A percentile compares a stretch with the other conserved stretches of the same genome.
Conservation (phyloP, 1,140 invertebrate species). For the Alviniconcha marisindica region DNA sequence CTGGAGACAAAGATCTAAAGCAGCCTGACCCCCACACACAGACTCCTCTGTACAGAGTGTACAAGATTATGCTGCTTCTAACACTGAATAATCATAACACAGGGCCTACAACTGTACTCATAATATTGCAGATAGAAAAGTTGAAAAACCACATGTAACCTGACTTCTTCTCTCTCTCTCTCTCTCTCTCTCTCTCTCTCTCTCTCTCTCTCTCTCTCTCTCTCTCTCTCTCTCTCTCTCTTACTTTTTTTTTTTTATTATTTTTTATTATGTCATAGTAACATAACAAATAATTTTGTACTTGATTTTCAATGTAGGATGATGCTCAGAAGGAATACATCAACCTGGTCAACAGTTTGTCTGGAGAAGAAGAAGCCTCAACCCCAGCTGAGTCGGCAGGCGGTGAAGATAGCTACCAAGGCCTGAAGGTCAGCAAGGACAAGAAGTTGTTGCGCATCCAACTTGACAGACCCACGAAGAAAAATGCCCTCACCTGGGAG, state of each 20-base stretch:
- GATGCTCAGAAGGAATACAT: constrained; percentile 58
- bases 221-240: not conserved
- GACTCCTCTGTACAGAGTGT: too few species aligned
- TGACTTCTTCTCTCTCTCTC: not conserved
- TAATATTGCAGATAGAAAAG: too few species aligned
- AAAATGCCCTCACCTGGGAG: constrained; percentile 85
- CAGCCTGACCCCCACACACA: too few species aligned
- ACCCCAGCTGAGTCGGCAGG: not conserved
- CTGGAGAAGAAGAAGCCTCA: constrained; percentile 29
- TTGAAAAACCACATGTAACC: too few species aligned
- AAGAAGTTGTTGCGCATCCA: constrained; percentile 82
- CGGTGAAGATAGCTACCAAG: constrained; percentile 60
- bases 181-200: constrained; percentile 10
- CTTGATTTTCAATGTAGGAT: constrained; percentile 42
- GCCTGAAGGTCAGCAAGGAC: constrained; percentile 63
- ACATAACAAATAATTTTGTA: too few species aligned
- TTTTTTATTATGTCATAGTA: constrained; percentile 33
- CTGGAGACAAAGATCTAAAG: too few species aligned
- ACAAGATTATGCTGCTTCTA: too few species aligned
- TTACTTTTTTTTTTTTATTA: not conserved
- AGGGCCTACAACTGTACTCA: too few species aligned
- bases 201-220: not conserved
- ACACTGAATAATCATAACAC: too few species aligned
- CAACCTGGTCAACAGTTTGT: constrained; percentile 51
- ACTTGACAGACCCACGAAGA: constrained; percentile 81